Base-by-base conservation (phyloP, 2,888 invertebrate genomes). In the Drosophila gaucha region DNA sequence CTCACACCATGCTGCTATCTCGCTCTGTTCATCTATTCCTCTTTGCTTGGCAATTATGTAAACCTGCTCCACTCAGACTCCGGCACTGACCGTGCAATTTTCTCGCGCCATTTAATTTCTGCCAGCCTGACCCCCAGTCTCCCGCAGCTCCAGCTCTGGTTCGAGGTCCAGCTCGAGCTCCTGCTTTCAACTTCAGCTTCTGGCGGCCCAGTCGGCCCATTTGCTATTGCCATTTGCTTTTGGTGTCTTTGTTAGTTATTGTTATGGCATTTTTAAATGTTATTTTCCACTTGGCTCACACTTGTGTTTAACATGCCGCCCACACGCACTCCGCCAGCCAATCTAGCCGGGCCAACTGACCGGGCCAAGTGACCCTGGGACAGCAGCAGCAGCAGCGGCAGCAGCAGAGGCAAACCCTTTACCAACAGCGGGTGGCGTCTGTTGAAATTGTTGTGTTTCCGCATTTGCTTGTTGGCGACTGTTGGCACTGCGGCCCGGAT, bases 261-360 rank as follows among this genome's bases (percentile, higher is more conserved):
- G 85, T 88, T 88, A 85, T 85, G 80, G 87, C 87, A 69, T 76
- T 78, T 86, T 85, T 86, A 88, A 86, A 88, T 86, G 89, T 86
- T 86, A 86, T 86, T 88, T 86, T 88, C 87, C 85, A 85, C 88
- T 88, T 84, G 88, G 80, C 84, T 84, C 84, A 83, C 86, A 88
- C 86, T 84, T 83, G 74, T 80, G 84, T 88, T 73, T 38, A 83
- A 83, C 80, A 78, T 88, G 73, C 78, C 70, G 68, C 59, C 76
- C 56, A 39, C 69, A 72, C 77, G 76, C 84, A 79, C 77, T 44
- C 22, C 36, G 18, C n/a, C 31, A 20, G 54, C 66, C 73, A 41
- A 35, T 36, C 47, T 54, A 33, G 12, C 49, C 28, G 28, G 36
- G 51, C 39, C 20, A 64, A 63, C 66, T 78, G 68, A 65, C 76